Percentiles rank a stretch among this genome's conserved stretches.
Evolutionary conservation across 2,797 vertebrate genomes (phyloP).

Genomic region (Vultur gryphus): DNA sequence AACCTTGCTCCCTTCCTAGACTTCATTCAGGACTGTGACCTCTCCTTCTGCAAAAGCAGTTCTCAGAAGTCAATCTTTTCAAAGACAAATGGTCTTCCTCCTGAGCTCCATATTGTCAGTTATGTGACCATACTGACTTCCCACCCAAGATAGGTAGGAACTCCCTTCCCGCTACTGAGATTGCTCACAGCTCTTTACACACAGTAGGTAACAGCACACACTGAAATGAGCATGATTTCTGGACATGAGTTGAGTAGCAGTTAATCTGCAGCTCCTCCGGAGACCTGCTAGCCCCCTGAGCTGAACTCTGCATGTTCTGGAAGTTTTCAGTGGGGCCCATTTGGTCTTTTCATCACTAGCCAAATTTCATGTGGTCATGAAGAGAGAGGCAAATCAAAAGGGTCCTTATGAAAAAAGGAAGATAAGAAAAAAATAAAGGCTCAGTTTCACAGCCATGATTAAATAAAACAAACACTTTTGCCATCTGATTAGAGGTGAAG

Average conservation of each 20-base stretch:
- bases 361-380: constrained; percentile 19
- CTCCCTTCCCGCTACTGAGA: neutral
- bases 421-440: neutral
- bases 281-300: neutral
- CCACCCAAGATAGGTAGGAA: neutral
- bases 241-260: neutral
- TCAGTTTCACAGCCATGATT: neutral
- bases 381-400: constrained; percentile 23
- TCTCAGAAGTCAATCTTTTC: neutral
- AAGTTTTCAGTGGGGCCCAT: neutral
- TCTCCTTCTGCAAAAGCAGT: neutral
- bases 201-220: neutral
- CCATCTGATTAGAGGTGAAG: constrained; percentile 28
- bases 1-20: neutral
- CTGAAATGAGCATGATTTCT: neutral
- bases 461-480: constrained; percentile 23
- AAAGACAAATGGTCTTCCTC: neutral
- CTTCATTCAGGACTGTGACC: neutral
- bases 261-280: neutral
- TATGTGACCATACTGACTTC: neutral
- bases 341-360: constrained; percentile 23
- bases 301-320: neutral
- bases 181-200: neutral
- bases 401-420: neutral
- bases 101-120: neutral